Base-by-base conservation (phyloP, 2,888 invertebrate species). In the Uropetala carovei region DNA sequence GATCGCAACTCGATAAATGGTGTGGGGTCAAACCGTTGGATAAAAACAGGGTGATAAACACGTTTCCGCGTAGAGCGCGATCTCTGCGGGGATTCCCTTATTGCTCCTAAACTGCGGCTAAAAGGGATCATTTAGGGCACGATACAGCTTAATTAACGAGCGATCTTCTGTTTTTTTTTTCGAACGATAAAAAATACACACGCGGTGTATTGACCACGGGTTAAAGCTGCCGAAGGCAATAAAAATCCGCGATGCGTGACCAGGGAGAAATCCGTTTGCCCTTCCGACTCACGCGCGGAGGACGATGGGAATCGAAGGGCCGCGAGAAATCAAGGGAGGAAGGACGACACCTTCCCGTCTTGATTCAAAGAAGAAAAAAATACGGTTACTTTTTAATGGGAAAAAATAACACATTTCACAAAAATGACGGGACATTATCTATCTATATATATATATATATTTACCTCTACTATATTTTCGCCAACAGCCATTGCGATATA, bases 171-270 rank as follows among this genome's bases (percentile, higher is more conserved):
- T n/a, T n/a, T 64, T 18, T 18, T 64, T 64, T 64, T 64, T 64
- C 18, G 68, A 18, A n/a, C 22, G 27, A 18, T 27, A 75, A 27
- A 75, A 75, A 27, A 27, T 75, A 27, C 22, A 22, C 75, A 5
- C 22, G 13, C 7, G 75, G n/a, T 75, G n/a, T 75, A 75, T 75
- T n/a, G 75, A 75, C 75, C 75, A 75, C n/a, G 75, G n/a, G 75
- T 22, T 75, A 64, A n/a, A 64, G 64, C 64, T 43, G 75, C 68
- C 68, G n/a, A 68, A 68, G 68, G 68, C 68, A 64, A 64, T 64
- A 18, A 64, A 22, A 68, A 22, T n/a, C 22, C n/a, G 7, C 68
- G 27, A 27, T 27, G 75, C 75, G 75, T 75, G 75, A 75, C 75
- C 75, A n/a, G 27, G 75, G 60, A 18, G 18, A 75, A 27, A 75